phyloP scores from a whole-genome alignment of 2,888 invertebrate species.

The Heliothis peltigera region DNA sequence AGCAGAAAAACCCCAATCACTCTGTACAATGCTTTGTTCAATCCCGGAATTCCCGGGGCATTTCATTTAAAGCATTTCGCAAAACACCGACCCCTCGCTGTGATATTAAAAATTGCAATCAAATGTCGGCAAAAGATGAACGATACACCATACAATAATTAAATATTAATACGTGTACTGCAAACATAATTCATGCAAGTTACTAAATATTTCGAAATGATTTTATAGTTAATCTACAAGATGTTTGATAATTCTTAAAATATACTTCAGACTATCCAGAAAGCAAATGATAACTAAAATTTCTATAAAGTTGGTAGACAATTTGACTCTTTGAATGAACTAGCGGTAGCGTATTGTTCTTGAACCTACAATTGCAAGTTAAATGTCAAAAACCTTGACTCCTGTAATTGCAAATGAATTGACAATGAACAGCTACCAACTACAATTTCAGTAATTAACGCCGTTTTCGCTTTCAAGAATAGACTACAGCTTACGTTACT shows the following conservation, averaged over 20 bases:
- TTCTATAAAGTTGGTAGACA: not conserved
- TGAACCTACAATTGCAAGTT: constrained; percentile 9
- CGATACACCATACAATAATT: constrained; percentile 44
- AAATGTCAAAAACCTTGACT: not conserved
- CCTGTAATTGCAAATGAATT: constrained; percentile 8
- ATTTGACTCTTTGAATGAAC: not conserved
- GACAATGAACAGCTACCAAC: constrained; percentile 3
- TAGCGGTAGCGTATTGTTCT: not conserved
- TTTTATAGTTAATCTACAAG: constrained; percentile 3
- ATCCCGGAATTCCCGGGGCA: constrained; percentile 56
- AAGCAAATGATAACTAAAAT: not conserved
- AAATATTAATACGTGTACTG: constrained; percentile 33
- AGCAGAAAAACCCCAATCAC: constrained; percentile 54
- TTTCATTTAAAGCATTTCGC: constrained; percentile 58
- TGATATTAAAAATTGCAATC: constrained; percentile 65
- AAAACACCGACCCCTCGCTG: constrained; percentile 60
- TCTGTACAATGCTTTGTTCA: constrained; percentile 56
- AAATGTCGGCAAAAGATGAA: constrained; percentile 52
- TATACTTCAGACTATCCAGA: too few species aligned
- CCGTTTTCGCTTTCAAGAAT: constrained; percentile 26
- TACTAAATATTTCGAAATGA: constrained; percentile 19
- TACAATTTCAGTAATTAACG: constrained; percentile 14
- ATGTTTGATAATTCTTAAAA: not conserved
- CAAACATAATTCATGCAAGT: constrained; percentile 23
- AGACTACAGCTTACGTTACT: constrained; percentile 19